Percentiles rank a stretch among this genome's conserved stretches.
Conservation (phyloP, 2,888 invertebrate genomes). For the Cosmia trapezina region DNA sequence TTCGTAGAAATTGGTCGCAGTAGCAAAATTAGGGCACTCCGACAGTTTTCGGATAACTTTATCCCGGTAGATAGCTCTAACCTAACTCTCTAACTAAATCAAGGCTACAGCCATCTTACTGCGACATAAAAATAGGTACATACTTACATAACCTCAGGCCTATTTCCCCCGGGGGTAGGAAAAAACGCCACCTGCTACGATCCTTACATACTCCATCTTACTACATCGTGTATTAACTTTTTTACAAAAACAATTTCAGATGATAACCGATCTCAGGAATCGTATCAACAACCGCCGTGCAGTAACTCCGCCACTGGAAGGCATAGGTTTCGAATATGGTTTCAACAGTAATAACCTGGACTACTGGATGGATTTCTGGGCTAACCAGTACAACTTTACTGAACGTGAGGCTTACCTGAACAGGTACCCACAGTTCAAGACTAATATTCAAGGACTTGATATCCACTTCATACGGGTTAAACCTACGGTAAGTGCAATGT, state of each 20-base stretch:
- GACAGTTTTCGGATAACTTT: too few species aligned
- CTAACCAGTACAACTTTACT: conserved; percentile 91
- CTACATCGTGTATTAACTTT: neutral
- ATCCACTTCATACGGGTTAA: conserved; percentile 90
- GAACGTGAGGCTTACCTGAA: conserved; percentile 92
- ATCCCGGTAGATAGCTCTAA: too few species aligned
- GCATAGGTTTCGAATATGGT: conserved; percentile 94
- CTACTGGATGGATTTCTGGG: conserved; percentile 94
- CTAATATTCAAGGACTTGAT: conserved; percentile 93
- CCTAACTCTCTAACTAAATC: too few species aligned
- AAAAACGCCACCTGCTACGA: too few species aligned
- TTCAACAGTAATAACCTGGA: conserved; percentile 92
- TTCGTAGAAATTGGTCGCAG: too few species aligned
- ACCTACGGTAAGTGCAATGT: conserved; percentile 72
- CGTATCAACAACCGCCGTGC: conserved; percentile 76
- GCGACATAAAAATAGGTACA: too few species aligned
- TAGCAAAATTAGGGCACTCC: too few species aligned
- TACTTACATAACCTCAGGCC: too few species aligned
- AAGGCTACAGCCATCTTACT: too few species aligned
- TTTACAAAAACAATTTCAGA: conserved; percentile 66
- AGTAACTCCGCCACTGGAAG: conserved; percentile 91
- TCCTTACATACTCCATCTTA: too few species aligned
- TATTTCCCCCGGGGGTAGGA: too few species aligned
- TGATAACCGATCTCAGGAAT: conserved; percentile 75
- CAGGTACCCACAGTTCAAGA: conserved; percentile 93